Conservation (phyloP, 2,113 vertebrate genomes). For the Sarotherodon lohbergeri region DNA sequence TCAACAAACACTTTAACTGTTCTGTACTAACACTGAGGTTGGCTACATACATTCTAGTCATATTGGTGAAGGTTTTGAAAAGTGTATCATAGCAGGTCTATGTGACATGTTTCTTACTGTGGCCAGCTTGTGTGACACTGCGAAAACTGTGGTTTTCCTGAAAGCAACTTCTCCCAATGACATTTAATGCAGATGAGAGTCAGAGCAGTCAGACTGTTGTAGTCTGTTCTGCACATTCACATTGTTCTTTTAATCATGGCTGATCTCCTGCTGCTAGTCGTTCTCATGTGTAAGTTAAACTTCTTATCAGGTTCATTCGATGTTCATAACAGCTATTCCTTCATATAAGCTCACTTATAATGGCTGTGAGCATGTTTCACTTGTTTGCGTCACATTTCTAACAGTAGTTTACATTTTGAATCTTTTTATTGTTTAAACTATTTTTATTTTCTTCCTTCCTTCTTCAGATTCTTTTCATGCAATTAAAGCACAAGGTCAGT, state of each 20-base stretch:
- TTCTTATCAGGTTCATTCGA: neutral
- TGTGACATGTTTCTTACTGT: fast-evolving
- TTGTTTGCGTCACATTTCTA: fast-evolving
- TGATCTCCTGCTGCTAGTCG: neutral
- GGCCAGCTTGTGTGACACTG: neutral
- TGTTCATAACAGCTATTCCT: neutral
- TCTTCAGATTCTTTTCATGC: fast-evolving
- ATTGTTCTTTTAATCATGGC: neutral
- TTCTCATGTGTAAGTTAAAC: neutral
- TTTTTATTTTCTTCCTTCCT: neutral
- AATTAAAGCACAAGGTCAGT: neutral
- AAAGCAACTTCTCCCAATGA: neutral
- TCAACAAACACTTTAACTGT: neutral
- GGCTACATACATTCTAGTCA: neutral
- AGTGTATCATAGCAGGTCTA: fast-evolving
- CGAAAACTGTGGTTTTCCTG: fast-evolving
- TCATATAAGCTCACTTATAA: too few relatives aligned
- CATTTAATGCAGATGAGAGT: fast-evolving
- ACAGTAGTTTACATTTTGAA: neutral
- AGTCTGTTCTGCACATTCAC: neutral
- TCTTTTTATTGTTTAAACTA: neutral
- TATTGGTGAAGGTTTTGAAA: neutral
- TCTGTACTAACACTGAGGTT: neutral
- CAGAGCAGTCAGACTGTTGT: fast-evolving
- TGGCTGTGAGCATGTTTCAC: neutral